Conservation (phyloP, 2,888 invertebrate genomes). For the Phragmatobia fuliginosa region DNA sequence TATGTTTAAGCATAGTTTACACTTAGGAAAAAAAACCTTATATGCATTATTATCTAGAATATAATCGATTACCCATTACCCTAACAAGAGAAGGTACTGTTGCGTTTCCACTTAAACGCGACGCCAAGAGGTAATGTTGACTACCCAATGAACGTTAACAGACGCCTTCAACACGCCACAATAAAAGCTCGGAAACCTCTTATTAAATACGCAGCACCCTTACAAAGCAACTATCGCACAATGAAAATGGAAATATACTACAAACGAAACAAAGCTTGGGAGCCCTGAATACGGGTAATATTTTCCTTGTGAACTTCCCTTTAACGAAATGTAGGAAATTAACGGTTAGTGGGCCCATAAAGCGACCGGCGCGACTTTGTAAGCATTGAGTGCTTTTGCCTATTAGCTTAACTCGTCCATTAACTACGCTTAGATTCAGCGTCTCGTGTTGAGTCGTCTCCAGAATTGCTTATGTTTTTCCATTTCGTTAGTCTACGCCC, state of each 20-base stretch:
- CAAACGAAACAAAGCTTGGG: constrained; percentile 65
- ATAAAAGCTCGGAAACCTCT: constrained; percentile 54
- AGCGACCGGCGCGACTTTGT: constrained; percentile 81
- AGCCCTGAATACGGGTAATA: constrained; percentile 63
- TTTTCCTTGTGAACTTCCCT: constrained; percentile 78
- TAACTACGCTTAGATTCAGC: constrained; percentile 75
- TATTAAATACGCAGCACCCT: constrained; percentile 60
- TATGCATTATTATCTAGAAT: not conserved
- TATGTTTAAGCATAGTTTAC: no score
- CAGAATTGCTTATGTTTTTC: constrained; percentile 61
- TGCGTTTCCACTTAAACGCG: constrained; percentile 39
- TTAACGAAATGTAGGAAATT: constrained; percentile 81
- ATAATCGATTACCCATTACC: constrained; percentile 5
- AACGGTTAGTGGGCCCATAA: constrained; percentile 82
- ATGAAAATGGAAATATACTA: constrained; percentile 63
- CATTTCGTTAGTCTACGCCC: constrained; percentile 52
- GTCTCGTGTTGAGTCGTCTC: constrained; percentile 75
- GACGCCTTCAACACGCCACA: constrained; percentile 48
- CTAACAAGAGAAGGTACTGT: constrained; percentile 20
- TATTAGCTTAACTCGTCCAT: constrained; percentile 85
- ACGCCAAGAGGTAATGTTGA: constrained; percentile 39
- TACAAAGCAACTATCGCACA: constrained; percentile 63
- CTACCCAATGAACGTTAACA: constrained; percentile 47
- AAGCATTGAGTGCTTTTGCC: constrained; percentile 86
- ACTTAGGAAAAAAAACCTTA: no score